These are phyloP conservation scores for Rhagoletis pomonella DNA, from an alignment of 1,140 invertebrate genomes.

Conservation along the genomic window DNA sequence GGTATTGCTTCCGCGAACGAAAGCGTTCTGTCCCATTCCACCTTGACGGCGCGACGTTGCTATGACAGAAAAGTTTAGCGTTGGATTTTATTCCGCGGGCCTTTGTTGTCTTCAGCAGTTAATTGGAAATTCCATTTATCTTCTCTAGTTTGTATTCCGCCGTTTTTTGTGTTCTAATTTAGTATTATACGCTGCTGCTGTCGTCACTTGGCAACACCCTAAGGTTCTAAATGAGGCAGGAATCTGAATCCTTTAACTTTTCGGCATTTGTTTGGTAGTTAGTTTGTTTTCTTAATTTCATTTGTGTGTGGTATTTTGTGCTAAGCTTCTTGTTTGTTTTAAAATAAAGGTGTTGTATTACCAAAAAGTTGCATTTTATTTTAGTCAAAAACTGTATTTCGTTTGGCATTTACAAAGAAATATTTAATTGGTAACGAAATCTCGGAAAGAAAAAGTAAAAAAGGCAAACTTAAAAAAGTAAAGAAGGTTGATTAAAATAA, in stretches of 20 bases:
- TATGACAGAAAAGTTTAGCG: neutral
- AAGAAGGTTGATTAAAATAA: too few relatives aligned
- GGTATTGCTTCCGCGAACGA: neutral
- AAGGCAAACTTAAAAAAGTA: too few relatives aligned
- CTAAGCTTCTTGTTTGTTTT: neutral
- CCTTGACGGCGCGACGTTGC: constrained; percentile 29
- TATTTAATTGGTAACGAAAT: neutral
- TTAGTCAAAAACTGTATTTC: constrained; percentile 26
- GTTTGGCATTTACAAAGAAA: neutral
- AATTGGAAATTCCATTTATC: constrained; percentile 52
- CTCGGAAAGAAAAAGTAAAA: too few relatives aligned
- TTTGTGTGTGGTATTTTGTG: neutral
- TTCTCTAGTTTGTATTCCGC: neutral
- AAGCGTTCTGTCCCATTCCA: neutral
- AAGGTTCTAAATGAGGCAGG: neutral
- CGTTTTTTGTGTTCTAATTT: constrained; percentile 42
- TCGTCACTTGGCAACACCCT: constrained; percentile 40
- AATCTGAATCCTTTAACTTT: constrained; percentile 48
- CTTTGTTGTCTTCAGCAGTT: constrained; percentile 10
- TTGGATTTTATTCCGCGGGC: constrained; percentile 8
- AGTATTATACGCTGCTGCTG: neutral
- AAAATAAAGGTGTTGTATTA: constrained; percentile 13
- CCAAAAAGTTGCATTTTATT: constrained; percentile 4
- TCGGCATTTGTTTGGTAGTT: neutral
- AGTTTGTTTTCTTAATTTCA: constrained; percentile 1